Conservation (phyloP, 2,797 vertebrate genomes). For the Eremophila alpestris region DNA sequence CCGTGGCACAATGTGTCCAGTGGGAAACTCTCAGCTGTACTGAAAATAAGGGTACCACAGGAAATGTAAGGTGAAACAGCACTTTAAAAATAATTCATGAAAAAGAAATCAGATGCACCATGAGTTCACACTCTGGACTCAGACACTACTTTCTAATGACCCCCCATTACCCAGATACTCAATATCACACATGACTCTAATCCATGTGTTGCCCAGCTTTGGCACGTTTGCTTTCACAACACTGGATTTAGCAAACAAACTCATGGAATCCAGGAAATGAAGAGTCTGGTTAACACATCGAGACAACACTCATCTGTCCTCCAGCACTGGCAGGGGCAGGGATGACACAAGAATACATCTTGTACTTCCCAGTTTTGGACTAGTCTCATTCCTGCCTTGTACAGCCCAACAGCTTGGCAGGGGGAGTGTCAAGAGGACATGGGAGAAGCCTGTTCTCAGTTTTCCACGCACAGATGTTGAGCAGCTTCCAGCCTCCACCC, state of each 20-base stretch:
- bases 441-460: background rate
- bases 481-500: background rate
- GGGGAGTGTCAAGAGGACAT: background rate
- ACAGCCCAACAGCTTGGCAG: background rate
- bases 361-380: conserved; percentile 8
- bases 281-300: background rate
- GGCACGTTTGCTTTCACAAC: background rate
- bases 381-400: background rate
- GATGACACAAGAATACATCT: conserved; percentile 36
- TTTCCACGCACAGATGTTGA: background rate
- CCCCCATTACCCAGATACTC: background rate
- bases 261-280: background rate
- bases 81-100: background rate
- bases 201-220: background rate
- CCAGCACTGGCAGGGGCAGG: background rate
- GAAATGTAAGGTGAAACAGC: background rate
- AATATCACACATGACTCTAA: background rate
- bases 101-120: background rate
- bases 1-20: background rate
- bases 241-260: background rate
- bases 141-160: background rate
- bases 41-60: background rate
- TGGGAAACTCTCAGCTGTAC: background rate
- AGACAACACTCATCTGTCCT: background rate
- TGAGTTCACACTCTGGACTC: background rate